These are phyloP conservation scores for Peromyscus melanophrys DNA, from an alignment of 2,797 vertebrate species.

Conservation along the genomic window DNA sequence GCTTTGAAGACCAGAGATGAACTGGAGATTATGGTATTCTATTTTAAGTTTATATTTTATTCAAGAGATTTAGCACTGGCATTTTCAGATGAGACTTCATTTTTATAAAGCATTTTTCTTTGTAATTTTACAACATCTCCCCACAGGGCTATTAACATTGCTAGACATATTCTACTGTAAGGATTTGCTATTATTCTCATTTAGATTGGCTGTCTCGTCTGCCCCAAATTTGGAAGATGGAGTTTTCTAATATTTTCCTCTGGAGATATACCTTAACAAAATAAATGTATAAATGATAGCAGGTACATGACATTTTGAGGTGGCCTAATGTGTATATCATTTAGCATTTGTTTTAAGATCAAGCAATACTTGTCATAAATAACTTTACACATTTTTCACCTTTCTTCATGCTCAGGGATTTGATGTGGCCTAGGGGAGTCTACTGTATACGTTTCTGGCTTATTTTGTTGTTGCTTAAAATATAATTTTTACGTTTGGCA, in stretches of 20 bases:
- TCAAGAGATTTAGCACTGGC: slow-evolving; percentile 57
- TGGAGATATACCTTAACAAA: slow-evolving; percentile 36
- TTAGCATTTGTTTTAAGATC: slow-evolving; percentile 10
- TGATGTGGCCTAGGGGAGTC: not conserved
- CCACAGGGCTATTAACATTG: slow-evolving; percentile 41
- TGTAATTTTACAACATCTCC: slow-evolving; percentile 70
- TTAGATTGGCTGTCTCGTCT: slow-evolving; percentile 62
- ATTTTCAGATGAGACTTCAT: slow-evolving; percentile 63
- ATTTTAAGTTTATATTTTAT: slow-evolving; percentile 74
- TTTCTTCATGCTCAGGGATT: not conserved
- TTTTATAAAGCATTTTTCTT: slow-evolving; percentile 71
- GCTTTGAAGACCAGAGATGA: slow-evolving; percentile 35
- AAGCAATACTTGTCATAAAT: not conserved
- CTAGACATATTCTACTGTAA: slow-evolving; percentile 35
- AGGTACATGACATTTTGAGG: not conserved
- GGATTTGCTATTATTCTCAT: slow-evolving; percentile 63
- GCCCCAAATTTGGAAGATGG: slow-evolving; percentile 48
- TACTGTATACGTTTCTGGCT: not conserved
- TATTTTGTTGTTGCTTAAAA: not conserved
- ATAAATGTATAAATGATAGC: not conserved
- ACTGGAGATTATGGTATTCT: slow-evolving; percentile 44
- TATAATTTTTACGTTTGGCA: slow-evolving; percentile 13
- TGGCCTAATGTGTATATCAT: not conserved
- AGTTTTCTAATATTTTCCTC: slow-evolving; percentile 51
- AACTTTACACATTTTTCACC: not conserved